Evolutionary conservation across 2,797 vertebrate species (phyloP), one percentile per base, ranked within the genome.

Genomic region (Clamator glandarius): DNA sequence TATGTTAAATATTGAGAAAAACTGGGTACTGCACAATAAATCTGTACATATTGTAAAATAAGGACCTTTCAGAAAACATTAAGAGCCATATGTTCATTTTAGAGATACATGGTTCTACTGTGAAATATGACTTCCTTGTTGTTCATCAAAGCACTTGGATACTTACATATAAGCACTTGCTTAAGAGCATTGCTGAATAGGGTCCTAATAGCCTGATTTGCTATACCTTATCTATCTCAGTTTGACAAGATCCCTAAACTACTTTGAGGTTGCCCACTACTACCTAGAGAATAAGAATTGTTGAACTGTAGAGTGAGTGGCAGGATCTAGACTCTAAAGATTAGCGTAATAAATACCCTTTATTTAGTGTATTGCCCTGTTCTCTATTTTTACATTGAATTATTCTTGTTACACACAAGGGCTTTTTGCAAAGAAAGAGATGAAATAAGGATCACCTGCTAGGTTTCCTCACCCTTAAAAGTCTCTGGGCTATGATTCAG

Each of bases 1-100:
- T 83, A 69, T 81, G 51, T 82, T 90, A 91, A 95, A 94, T 95
- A 85, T 76, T 68, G 76, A 85, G 83, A 74, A 88, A 93, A 87
- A 82, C 62, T 92, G 83, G 61, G 81, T 95, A 29, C 41, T 70
- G 33, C 26, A 70, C 84, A 59, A 63, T 18, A 33, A 75, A 84
- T 72, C 42, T 46, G 70, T 11, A 25, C 51, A 73, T 88, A 80
- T n/a, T 74, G 77, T 88, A 92, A 95, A 90, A 16, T 66, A 93
- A 92, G 74, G 89, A 69, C 48, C 80, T 96, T 93, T 95, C 64
- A 78, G 91, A 90, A 91, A 94, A 83, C 48, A 83, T 59, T 63
- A 84, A 83, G 66, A 72, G 29, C 62, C 85, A 80, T 93, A 85
- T 93, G 76, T 39, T 93, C 46, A 29, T 74, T 62, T 94, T 69